Conservation (phyloP, 2,797 vertebrate genomes). For the Silurus aristotelis region DNA sequence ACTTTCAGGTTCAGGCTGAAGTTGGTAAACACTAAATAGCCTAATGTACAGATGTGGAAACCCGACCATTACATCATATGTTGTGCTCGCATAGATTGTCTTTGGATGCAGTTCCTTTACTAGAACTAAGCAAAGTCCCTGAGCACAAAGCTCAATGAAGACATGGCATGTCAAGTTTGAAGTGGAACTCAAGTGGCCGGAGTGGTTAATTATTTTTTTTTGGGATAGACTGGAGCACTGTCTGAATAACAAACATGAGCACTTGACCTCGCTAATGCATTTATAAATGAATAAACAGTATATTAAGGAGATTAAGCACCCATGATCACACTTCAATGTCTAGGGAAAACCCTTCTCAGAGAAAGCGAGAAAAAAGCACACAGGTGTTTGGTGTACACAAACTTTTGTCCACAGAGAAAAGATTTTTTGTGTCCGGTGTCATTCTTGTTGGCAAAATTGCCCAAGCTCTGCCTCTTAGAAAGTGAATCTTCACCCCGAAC, state of each 20-base stretch:
- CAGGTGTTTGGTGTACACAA: neutral
- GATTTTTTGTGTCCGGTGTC: neutral
- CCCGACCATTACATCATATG: too few species aligned
- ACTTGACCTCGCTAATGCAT: neutral
- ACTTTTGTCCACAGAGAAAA: neutral
- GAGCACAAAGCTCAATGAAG: neutral
- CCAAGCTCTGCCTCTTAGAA: neutral
- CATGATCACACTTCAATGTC: neutral
- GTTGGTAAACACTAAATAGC: neutral
- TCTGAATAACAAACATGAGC: neutral
- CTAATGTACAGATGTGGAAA: neutral
- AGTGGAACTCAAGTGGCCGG: neutral
- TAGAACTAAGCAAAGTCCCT: neutral
- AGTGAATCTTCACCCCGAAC: neutral
- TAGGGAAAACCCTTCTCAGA: neutral
- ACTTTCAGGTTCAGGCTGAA: neutral
- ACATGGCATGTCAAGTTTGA: neutral
- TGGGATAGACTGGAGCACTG: neutral
- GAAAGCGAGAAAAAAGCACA: neutral
- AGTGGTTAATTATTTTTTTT: too few species aligned
- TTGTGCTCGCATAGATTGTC: too few species aligned
- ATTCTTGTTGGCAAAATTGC: neutral
- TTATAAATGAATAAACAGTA: neutral
- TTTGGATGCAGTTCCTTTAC: neutral
- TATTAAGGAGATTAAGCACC: neutral